Evolutionary conservation across 2,113 vertebrate species (phyloP).

Genomic region (Callocephalon fimbriatum): DNA sequence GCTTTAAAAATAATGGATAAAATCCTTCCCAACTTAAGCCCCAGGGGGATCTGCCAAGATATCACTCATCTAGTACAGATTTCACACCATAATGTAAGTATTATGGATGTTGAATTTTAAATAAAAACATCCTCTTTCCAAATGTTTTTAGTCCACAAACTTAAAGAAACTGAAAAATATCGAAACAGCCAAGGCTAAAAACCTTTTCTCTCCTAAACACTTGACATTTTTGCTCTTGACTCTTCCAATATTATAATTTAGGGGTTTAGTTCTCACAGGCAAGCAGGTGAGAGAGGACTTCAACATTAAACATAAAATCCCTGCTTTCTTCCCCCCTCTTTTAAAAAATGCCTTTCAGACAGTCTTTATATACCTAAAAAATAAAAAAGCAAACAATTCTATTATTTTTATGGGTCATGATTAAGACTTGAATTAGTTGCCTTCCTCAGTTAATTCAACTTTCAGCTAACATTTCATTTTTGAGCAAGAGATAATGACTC

Average conservation of each 20-base stretch:
- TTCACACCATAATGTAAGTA: neutral
- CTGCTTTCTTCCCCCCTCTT: neutral
- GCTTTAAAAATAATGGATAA: conserved; percentile 22
- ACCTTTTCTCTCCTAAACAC: neutral
- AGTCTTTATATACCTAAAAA: neutral
- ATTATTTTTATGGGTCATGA: neutral
- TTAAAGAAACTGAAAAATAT: neutral
- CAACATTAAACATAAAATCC: neutral
- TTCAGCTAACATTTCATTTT: neutral
- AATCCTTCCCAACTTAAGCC: neutral
- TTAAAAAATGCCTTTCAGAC: neutral
- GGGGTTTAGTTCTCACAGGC: neutral
- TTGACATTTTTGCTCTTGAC: neutral
- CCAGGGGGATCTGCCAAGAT: conserved; percentile 35
- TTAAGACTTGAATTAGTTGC: neutral
- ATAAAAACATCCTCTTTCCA: conserved; percentile 34
- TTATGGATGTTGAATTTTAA: conserved; percentile 26
- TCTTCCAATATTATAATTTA: neutral
- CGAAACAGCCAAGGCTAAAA: neutral
- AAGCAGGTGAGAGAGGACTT: neutral
- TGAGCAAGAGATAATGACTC: neutral
- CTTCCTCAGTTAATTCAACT: neutral
- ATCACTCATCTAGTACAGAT: conserved; percentile 12
- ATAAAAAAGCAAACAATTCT: neutral
- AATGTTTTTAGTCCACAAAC: neutral